Base-by-base conservation (phyloP, 2,113 vertebrate genomes). In the Tachycineta bicolor region DNA sequence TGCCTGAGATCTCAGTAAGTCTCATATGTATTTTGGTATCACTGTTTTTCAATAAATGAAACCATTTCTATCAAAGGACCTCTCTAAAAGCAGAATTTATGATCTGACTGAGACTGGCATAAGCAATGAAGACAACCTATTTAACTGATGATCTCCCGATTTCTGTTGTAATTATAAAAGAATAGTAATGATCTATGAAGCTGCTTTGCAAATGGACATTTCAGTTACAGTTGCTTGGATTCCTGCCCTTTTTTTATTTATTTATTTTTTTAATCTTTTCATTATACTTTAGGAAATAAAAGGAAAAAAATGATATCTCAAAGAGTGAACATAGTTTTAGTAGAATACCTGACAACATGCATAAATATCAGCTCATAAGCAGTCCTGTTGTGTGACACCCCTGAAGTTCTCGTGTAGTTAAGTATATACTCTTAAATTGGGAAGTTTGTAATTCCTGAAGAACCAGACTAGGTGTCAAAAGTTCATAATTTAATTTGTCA, bases 21-120 rank as follows among this genome's bases (percentile, higher is more conserved):
- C 79, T 90, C 64, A 39, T 56, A 47, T 19, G 37, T 83, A 83
- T 43, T 75, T 94, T 86, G 52, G 28, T 67, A 88, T 81, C 37
- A 41, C 75, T 67, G n/a, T 80, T 91, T 94, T 90, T 70, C 55
- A 69, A 34, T 93, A 78, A 77, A 81, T 91, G 70, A 89, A 91
- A 64, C 62, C 31, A 87, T 90, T 92, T 87, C 58, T 76, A 83
- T 73, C 58, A 82, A 93, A 93, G 55, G 82, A 47, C 5, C 39
- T 71, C 50, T 83, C 41, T 50, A 82, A 76, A 73, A 76, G 19
- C 46, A 90, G 46, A 83, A 15, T 63, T 88, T 39, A 55, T 74
- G 34, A 69, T 75, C 67, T 87, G 70, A 64, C 62, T 67, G 86
- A 91, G 34, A 24, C 46, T 85, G 29, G 28, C 47, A 87, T 2